Evolutionary conservation across 2,113 vertebrate species (phyloP).

Genomic region (Oryzias javanicus): DNA sequence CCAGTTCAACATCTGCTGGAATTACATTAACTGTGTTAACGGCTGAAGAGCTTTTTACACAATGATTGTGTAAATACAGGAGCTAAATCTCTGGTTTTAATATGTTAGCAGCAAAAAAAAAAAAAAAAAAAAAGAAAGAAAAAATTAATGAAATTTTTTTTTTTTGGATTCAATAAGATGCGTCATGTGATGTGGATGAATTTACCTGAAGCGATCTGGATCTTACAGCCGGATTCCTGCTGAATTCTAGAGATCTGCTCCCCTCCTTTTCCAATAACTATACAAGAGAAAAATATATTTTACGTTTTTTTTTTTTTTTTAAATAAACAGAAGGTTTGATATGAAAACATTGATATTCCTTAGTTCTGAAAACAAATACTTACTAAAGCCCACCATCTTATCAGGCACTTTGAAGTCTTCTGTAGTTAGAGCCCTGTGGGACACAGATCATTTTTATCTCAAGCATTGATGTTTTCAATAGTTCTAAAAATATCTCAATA

Average conservation of each 20-base stretch:
- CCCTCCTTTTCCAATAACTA: slow-evolving; percentile 97
- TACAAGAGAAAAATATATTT: slow-evolving; percentile 7
- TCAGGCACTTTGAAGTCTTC: slow-evolving; percentile 99
- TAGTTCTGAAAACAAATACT: slow-evolving; percentile 73
- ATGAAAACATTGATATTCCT: slow-evolving; percentile 37
- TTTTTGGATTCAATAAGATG: not conserved
- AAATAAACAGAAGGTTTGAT: slow-evolving; percentile 30
- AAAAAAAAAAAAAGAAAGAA: not conserved
- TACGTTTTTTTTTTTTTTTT: not conserved
- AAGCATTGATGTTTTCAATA: not conserved
- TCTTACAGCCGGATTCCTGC: slow-evolving; percentile 98
- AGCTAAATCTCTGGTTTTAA: no score
- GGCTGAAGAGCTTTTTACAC: no score
- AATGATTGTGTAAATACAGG: no score
- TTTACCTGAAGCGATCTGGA: slow-evolving; percentile 97
- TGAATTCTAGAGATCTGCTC: slow-evolving; percentile 99
- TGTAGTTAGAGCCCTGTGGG: slow-evolving; percentile 90
- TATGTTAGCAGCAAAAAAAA: no score
- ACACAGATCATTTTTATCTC: not conserved
- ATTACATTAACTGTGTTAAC: no score
- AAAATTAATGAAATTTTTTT: not conserved
- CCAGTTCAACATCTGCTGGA: no score
- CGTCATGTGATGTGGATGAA: not conserved
- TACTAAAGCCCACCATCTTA: slow-evolving; percentile 99
- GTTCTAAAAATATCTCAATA: not conserved